Percentiles rank a stretch among this genome's conserved stretches.
Evolutionary conservation across 1,140 invertebrate species (phyloP).

Genomic region (Drosophila hydei): DNA sequence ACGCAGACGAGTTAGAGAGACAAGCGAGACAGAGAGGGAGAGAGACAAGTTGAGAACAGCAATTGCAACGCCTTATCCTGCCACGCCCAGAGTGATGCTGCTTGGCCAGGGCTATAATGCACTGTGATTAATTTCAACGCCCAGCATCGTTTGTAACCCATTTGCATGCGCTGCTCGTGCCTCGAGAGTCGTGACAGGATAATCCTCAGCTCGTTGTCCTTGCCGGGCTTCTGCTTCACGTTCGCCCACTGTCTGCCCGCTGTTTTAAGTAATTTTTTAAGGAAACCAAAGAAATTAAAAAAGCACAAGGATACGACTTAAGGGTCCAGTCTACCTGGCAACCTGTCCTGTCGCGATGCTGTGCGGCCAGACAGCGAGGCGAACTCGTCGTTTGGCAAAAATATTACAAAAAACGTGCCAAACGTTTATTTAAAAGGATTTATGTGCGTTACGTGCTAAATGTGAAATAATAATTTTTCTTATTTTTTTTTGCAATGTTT

Average conservation of each 20-base stretch:
- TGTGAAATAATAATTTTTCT: slow-evolving; percentile 82
- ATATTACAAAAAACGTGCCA: slow-evolving; percentile 82
- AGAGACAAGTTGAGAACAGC: slow-evolving; percentile 25
- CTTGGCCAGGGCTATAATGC: slow-evolving; percentile 37
- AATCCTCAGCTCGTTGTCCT: slow-evolving; percentile 60
- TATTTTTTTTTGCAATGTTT: slow-evolving; percentile 18
- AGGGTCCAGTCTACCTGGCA: slow-evolving; percentile 29
- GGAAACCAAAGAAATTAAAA: slow-evolving; percentile 46
- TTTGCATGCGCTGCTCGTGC: slow-evolving; percentile 60
- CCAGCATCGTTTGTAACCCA: slow-evolving; percentile 36
- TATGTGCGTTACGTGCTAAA: slow-evolving; percentile 82
- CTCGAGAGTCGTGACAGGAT: slow-evolving; percentile 66
- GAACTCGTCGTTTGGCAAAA: slow-evolving; percentile 38
- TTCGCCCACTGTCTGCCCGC: slow-evolving; percentile 1
- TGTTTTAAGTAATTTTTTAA: slow-evolving; percentile 70
- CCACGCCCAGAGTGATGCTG: slow-evolving; percentile 25
- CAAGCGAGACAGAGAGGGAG: slow-evolving; percentile 3
- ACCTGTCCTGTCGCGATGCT: slow-evolving; percentile 18
- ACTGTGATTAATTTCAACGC: slow-evolving; percentile 72
- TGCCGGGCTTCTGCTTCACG: not conserved
- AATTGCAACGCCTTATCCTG: slow-evolving; percentile 31
- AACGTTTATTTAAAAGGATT: slow-evolving; percentile 83
- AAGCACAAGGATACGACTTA: slow-evolving; percentile 23
- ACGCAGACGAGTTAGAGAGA: slow-evolving; percentile 18
- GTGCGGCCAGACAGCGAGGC: slow-evolving; percentile 22